A percentile compares a stretch with the other conserved stretches of the same genome.
Evolutionary conservation across 2,113 vertebrate species (phyloP).

Genomic region (Sebastes schlegelii): DNA sequence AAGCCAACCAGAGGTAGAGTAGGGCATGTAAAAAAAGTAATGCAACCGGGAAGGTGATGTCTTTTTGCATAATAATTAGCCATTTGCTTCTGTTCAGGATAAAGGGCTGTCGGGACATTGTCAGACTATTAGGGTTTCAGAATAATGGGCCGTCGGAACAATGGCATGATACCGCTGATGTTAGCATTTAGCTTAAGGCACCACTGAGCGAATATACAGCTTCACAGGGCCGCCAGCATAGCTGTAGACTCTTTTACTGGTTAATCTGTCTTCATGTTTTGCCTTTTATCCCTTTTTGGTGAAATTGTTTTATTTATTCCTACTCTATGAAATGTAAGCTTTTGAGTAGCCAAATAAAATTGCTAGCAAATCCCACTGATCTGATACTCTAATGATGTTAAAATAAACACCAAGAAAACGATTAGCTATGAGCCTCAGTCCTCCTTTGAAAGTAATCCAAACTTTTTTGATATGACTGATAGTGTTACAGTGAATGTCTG

Average conservation of each 20-base stretch:
- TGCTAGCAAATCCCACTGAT: neutral
- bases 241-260: neutral
- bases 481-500: neutral
- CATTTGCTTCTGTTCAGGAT: too few relatives aligned
- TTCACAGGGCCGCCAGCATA: neutral
- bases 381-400: neutral
- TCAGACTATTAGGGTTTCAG: too few relatives aligned
- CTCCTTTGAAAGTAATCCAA: neutral
- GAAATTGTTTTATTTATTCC: neutral
- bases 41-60: too few relatives aligned
- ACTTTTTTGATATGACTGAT: neutral
- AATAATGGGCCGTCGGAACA: too few relatives aligned
- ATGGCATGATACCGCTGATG: neutral
- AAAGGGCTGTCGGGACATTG: too few relatives aligned
- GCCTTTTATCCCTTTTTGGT: neutral
- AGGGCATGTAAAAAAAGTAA: too few relatives aligned
- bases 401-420: neutral
- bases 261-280: neutral
- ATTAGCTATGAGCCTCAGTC: neutral
- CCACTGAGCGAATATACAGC: neutral
- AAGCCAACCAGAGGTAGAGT: too few relatives aligned
- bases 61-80: too few relatives aligned
- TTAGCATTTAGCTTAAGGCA: neutral
- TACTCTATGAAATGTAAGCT: neutral
- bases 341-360: neutral